phyloP scores from a whole-genome alignment of 2,113 vertebrate genomes.

The Holacanthus passer region DNA sequence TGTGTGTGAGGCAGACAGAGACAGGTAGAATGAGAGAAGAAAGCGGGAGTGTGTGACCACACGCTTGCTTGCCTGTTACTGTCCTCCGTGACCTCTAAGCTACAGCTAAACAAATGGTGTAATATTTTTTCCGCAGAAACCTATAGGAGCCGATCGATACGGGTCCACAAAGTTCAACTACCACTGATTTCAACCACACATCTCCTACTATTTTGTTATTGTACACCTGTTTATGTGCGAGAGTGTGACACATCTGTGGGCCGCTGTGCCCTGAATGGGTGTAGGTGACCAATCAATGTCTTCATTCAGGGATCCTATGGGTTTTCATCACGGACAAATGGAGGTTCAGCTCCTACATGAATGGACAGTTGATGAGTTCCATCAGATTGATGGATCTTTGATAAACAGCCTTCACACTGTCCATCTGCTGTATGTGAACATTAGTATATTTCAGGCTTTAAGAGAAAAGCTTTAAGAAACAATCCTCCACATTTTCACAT shows the following conservation, averaged over 20 bases:
- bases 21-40: constrained; percentile 41
- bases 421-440: constrained; percentile 18
- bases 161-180: not conserved
- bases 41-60: constrained; percentile 36
- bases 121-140: constrained; percentile 23
- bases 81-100: constrained; percentile 36
- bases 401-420: constrained; percentile 33
- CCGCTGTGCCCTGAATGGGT: constrained; percentile 2
- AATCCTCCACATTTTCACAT: constrained; percentile 7
- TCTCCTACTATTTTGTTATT: constrained; percentile 8
- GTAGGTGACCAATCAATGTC: constrained; percentile 50
- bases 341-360: constrained; percentile 41
- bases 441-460: not conserved
- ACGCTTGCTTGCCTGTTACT: constrained; percentile 15
- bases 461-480: not conserved
- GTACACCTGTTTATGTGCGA: not conserved
- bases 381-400: constrained; percentile 27
- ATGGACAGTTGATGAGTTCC: constrained; percentile 59
- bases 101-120: constrained; percentile 7
- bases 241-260: constrained; percentile 24
- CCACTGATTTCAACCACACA: constrained; percentile 29
- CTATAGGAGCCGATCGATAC: not conserved
- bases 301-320: constrained; percentile 27
- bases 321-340: constrained; percentile 31
- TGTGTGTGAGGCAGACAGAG: constrained; percentile 21